Conservation (phyloP, 2,797 vertebrate genomes). For the Podarcis lilfordi region DNA sequence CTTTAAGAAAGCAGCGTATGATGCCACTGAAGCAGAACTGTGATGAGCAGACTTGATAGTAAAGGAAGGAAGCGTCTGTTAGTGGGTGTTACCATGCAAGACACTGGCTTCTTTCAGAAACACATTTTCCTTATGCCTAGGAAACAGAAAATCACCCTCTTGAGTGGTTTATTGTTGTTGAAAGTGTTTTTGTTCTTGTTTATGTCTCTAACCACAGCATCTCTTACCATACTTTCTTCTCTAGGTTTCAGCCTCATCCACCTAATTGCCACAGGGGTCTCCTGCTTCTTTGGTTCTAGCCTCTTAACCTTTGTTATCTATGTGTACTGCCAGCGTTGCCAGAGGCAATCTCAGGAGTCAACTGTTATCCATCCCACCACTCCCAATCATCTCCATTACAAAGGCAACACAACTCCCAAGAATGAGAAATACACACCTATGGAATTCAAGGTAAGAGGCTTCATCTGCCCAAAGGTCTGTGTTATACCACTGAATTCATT, state of each 20-base stretch:
- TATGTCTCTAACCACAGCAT: conserved; percentile 50
- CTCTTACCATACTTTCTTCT: conserved; percentile 22
- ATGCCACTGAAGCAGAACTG: conserved; percentile 67
- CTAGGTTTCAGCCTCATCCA: conserved; percentile 95
- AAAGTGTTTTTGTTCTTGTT: conserved; percentile 62
- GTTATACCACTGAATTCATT: neutral
- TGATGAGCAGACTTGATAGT: conserved; percentile 43
- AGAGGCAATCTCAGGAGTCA: conserved; percentile 93
- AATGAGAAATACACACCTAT: conserved; percentile 97
- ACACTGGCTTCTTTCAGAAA: conserved; percentile 28
- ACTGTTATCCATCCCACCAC: conserved; percentile 89
- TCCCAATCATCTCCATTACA: conserved; percentile 91
- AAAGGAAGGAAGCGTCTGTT: conserved; percentile 55
- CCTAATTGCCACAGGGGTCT: conserved; percentile 93
- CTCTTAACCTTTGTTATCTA: conserved; percentile 95
- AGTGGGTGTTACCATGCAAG: conserved; percentile 52
- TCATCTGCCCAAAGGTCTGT: neutral
- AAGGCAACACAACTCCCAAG: conserved; percentile 90
- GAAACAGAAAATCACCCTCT: conserved; percentile 1
- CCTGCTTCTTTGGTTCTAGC: conserved; percentile 95
- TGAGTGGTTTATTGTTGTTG: neutral
- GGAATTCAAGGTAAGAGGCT: conserved; percentile 92
- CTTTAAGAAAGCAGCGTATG: conserved; percentile 62
- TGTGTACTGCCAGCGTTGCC: conserved; percentile 92
- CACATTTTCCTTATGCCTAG: neutral